A percentile compares a stretch with the other conserved stretches of the same genome.
These are phyloP conservation scores for Gymnosoma rotundatum DNA, from an alignment of 2,888 invertebrate genomes.

Conservation along the genomic window DNA sequence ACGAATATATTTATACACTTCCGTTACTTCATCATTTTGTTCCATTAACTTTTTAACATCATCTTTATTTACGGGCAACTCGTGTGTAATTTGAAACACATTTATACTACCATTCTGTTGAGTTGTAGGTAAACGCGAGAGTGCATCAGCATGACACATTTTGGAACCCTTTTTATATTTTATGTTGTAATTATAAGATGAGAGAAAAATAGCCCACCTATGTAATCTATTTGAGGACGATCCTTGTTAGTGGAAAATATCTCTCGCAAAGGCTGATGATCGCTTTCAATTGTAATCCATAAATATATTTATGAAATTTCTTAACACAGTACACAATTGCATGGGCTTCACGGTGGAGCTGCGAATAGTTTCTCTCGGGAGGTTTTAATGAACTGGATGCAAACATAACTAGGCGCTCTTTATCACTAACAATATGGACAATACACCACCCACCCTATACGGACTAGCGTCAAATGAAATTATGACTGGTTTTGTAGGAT, in stretches of 20 bases:
- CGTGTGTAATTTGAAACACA: constrained; percentile 42
- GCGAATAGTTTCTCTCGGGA: constrained; percentile 73
- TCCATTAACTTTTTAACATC: constrained; percentile 19
- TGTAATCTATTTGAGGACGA: constrained; percentile 52
- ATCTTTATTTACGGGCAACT: constrained; percentile 40
- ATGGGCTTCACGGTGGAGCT: constrained; percentile 76
- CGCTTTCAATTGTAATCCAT: constrained; percentile 71
- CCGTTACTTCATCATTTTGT: constrained; percentile 1
- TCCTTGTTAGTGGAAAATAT: constrained; percentile 53
- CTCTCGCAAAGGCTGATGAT: constrained; percentile 64
- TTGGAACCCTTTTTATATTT: constrained; percentile 52
- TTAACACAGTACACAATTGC: constrained; percentile 78
- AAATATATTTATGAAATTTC: constrained; percentile 80
- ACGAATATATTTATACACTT: constrained; percentile 34
- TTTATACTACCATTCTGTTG: constrained; percentile 47
- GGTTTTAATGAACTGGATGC: constrained; percentile 52
- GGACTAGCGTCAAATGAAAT: too few relatives aligned
- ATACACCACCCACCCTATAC: too few relatives aligned
- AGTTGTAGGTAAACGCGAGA: constrained; percentile 67
- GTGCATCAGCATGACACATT: constrained; percentile 68
- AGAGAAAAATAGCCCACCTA: constrained; percentile 48
- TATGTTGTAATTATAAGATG: constrained; percentile 52
- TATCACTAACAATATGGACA: too few relatives aligned
- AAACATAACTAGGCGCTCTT: constrained; percentile 64
- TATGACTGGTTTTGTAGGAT: too few relatives aligned